These are phyloP conservation scores for Perdita meconis DNA, from an alignment of 2,888 invertebrate genomes.

Conservation along the genomic window DNA sequence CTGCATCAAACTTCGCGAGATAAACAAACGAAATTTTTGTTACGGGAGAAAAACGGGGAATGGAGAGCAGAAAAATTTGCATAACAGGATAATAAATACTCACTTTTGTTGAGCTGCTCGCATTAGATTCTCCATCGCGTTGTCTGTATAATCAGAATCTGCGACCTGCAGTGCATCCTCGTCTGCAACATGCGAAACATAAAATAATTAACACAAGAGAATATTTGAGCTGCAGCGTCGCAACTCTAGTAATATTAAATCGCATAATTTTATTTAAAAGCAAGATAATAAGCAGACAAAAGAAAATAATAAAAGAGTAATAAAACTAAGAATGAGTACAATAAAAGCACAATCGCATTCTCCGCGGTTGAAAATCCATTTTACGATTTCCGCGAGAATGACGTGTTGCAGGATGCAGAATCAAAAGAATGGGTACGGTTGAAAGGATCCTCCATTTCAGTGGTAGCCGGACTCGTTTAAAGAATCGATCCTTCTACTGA, in stretches of 20 bases:
- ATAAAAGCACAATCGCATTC: too few species aligned
- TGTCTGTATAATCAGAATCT: conserved; percentile 87
- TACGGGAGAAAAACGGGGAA: not conserved
- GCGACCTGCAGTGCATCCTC: conserved; percentile 72
- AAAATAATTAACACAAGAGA: not conserved
- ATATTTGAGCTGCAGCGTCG: too few species aligned
- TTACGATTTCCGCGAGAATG: too few species aligned
- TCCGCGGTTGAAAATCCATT: too few species aligned
- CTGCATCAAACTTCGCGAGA: too few species aligned
- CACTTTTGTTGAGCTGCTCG: conserved; percentile 89
- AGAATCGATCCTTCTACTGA: conserved; percentile 1
- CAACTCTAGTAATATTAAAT: too few species aligned
- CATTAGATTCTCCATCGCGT: conserved; percentile 88
- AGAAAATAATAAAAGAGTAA: too few species aligned
- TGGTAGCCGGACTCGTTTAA: not conserved
- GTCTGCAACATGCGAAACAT: conserved; percentile 66
- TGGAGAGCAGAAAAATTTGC: not conserved
- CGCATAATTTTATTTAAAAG: too few species aligned
- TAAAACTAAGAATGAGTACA: too few species aligned
- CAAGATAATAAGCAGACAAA: too few species aligned
- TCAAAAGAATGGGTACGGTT: not conserved
- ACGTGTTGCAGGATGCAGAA: not conserved
- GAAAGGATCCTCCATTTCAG: not conserved
- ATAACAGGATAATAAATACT: conserved; percentile 81
- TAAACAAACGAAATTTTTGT: not conserved